These are phyloP conservation scores for Psilopsiagon aurifrons DNA, from an alignment of 2,113 vertebrate genomes.

Conservation along the genomic window DNA sequence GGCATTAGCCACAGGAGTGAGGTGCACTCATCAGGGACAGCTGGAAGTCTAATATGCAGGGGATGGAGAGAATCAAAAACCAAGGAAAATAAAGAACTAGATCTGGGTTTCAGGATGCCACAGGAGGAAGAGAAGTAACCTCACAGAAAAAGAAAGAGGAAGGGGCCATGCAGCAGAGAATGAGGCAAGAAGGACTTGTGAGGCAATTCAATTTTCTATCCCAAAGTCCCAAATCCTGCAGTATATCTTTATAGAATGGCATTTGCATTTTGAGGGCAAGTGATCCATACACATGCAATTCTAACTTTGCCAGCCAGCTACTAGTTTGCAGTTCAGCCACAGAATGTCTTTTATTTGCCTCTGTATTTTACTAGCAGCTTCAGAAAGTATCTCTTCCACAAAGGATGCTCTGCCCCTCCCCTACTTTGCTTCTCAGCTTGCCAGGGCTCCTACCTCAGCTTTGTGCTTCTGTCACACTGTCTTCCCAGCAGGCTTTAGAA, in stretches of 20 bases:
- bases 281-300: background rate
- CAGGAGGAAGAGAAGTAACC: background rate
- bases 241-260: rapidly evolving
- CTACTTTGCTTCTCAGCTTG: conserved; percentile 9
- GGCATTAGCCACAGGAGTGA: background rate
- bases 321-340: background rate
- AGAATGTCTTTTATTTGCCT: background rate
- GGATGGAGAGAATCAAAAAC: background rate
- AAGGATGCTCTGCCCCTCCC: conserved; percentile 12
- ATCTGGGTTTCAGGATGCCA: background rate
- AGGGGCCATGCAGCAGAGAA: background rate
- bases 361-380: background rate
- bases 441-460: conserved; percentile 29
- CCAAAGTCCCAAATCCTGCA: background rate
- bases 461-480: conserved; percentile 13
- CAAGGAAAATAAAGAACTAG: background rate
- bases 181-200: background rate
- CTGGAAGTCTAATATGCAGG: background rate
- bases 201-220: background rate
- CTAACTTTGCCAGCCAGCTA: background rate
- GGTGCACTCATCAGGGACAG: no score
- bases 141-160: background rate
- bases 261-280: background rate
- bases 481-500: conserved; percentile 41
- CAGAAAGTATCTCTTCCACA: background rate